phyloP scores from a whole-genome alignment of 1,140 invertebrate genomes.

The Acromyrmex echinatior region DNA sequence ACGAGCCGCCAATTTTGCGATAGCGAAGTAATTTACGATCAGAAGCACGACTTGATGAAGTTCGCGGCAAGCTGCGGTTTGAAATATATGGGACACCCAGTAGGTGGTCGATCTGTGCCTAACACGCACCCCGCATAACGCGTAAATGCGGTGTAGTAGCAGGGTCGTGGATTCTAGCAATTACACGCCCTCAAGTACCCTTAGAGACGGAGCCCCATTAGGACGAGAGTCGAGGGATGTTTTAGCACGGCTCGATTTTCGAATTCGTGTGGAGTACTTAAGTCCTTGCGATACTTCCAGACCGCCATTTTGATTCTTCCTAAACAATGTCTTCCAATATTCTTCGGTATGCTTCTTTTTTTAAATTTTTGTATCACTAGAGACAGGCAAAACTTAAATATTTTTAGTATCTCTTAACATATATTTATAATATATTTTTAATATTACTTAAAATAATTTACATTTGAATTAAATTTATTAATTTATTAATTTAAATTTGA shows the following conservation, averaged over 20 bases:
- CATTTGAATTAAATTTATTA: not conserved
- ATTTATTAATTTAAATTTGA: constrained; percentile 1
- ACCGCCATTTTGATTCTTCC: constrained; percentile 36
- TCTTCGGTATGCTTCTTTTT: not conserved
- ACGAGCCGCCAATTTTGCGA: constrained; percentile 41
- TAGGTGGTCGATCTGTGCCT: constrained; percentile 76
- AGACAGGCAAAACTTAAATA: not conserved
- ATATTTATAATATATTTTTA: not conserved
- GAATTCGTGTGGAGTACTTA: constrained; percentile 67
- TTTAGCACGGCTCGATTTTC: constrained; percentile 81
- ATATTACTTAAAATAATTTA: constrained; percentile 1
- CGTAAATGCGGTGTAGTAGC: constrained; percentile 84
- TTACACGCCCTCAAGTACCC: constrained; percentile 85
- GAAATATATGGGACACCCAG: constrained; percentile 78
- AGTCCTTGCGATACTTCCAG: constrained; percentile 6
- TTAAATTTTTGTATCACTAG: not conserved
- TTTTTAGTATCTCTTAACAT: not conserved
- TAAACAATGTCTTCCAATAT: constrained; percentile 15
- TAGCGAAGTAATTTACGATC: constrained; percentile 54
- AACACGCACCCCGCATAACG: constrained; percentile 79
- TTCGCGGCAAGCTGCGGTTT: constrained; percentile 42
- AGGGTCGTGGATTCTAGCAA: constrained; percentile 86
- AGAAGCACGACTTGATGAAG: constrained; percentile 53
- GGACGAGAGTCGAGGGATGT: constrained; percentile 82
- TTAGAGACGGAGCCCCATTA: constrained; percentile 85